These are phyloP conservation scores for Sanderia malayensis DNA, from an alignment of 30 jellyfish, hydroid and myxozoan species.

Conservation along the genomic window DNA sequence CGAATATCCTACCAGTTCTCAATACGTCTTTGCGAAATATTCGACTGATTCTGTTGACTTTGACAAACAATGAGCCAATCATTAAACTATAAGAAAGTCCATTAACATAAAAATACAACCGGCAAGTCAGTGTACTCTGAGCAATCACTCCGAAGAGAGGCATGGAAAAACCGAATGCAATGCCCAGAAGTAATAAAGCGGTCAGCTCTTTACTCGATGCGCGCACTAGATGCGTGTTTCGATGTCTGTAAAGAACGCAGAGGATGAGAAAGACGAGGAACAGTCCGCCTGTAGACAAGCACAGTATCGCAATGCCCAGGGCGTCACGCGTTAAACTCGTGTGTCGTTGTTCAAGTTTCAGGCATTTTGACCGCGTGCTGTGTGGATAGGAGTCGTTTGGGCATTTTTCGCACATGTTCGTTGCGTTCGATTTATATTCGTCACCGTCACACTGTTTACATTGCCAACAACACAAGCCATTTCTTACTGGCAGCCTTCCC, in stretches of 20 bases:
- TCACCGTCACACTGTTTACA: slow-evolving; percentile 66
- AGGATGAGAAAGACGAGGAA: slow-evolving; percentile 12
- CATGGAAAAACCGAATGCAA: slow-evolving; percentile 37
- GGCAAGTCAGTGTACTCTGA: slow-evolving; percentile 31
- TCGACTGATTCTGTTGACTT: slow-evolving; percentile 60
- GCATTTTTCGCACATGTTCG: slow-evolving; percentile 55
- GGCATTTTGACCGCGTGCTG: slow-evolving; percentile 26
- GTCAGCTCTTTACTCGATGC: slow-evolving; percentile 72
- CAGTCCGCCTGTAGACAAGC: slow-evolving; percentile 40
- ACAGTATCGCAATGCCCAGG: slow-evolving; percentile 22
- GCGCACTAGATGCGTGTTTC: slow-evolving; percentile 67
- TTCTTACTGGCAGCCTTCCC: slow-evolving; percentile 14
- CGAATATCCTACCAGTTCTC: slow-evolving; percentile 67
- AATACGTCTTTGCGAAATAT: slow-evolving; percentile 63
- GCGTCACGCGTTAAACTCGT: slow-evolving; percentile 11
- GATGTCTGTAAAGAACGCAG: slow-evolving; percentile 31
- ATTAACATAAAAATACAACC: slow-evolving; percentile 26
- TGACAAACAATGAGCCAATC: slow-evolving; percentile 62
- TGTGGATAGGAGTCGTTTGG: slow-evolving; percentile 30
- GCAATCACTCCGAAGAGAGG: slow-evolving; percentile 37
- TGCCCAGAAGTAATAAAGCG: slow-evolving; percentile 36
- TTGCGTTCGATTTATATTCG: slow-evolving; percentile 38
- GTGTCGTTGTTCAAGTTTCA: slow-evolving; percentile 2
- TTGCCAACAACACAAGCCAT: slow-evolving; percentile 52
- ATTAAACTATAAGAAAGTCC: slow-evolving; percentile 52